phyloP scores from a whole-genome alignment of 1,140 invertebrate species.

The Philopotamus ludificatus region DNA sequence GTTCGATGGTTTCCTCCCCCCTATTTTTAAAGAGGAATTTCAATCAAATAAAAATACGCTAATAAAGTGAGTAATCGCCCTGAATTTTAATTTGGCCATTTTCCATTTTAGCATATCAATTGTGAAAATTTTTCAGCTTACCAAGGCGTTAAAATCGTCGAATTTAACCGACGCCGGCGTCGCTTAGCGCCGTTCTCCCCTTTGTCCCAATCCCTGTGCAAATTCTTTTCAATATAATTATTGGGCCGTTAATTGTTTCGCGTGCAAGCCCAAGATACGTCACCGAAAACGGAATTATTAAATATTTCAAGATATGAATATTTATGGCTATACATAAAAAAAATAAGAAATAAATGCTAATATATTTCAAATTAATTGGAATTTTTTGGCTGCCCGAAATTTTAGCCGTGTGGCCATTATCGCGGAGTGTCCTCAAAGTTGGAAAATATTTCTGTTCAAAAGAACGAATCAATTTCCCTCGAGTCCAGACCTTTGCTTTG shows the following conservation, averaged over 20 bases:
- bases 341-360: neutral
- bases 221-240: slow-evolving; percentile 25
- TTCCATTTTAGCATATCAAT: too few relatives aligned
- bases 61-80: too few relatives aligned
- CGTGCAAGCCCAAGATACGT: slow-evolving; percentile 7
- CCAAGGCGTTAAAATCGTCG: too few relatives aligned
- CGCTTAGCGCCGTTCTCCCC: too few relatives aligned
- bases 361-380: neutral
- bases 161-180: too few relatives aligned
- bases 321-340: neutral
- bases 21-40: too few relatives aligned
- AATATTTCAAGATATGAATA: neutral
- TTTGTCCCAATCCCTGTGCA: neutral
- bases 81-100: too few relatives aligned
- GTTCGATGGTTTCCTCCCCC: too few relatives aligned
- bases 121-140: too few relatives aligned
- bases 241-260: slow-evolving; percentile 26
- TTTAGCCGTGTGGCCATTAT: neutral
- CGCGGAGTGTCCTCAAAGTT: neutral
- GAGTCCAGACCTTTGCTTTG: neutral
- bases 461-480: neutral
- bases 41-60: too few relatives aligned
- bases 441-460: neutral
- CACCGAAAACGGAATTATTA: neutral
- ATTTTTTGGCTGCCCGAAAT: neutral